These are phyloP conservation scores for Epizoanthus stellaris DNA, from an alignment of 92 coral and sea anemone species.

Conservation along the genomic window DNA sequence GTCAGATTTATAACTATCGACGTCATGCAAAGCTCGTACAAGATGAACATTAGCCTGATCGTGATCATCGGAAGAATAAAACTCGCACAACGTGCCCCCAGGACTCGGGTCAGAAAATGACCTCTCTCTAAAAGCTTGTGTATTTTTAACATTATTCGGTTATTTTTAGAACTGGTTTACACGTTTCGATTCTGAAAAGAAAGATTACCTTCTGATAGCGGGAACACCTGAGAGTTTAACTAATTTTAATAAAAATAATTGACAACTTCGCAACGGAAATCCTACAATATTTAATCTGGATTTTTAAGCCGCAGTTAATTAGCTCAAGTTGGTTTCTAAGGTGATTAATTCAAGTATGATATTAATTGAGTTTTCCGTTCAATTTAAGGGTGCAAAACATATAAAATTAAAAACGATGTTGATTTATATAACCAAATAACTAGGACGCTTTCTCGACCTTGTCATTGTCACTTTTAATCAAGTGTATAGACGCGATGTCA, in stretches of 20 bases:
- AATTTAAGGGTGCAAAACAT: not conserved
- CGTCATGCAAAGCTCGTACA: not conserved
- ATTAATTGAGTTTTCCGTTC: not conserved
- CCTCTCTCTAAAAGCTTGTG: constrained; percentile 15
- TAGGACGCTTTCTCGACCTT: not conserved
- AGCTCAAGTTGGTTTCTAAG: constrained; percentile 1
- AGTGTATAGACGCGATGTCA: constrained; percentile 25
- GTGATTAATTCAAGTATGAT: not conserved
- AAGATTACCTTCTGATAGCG: constrained; percentile 9
- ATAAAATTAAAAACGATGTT: not conserved
- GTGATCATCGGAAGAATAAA: not conserved
- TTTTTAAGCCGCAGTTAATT: not conserved
- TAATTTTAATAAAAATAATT: not conserved
- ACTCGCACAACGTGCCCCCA: not conserved
- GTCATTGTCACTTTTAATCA: not conserved
- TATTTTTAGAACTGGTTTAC: constrained; percentile 1
- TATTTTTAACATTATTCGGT: not conserved
- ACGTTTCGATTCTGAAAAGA: not conserved
- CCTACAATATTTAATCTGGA: not conserved
- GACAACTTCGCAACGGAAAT: not conserved
- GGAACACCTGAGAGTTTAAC: not conserved
- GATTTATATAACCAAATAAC: not conserved
- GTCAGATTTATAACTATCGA: no score
- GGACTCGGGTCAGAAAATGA: not conserved
- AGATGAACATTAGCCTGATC: not conserved